Conservation (phyloP, 2,888 invertebrate genomes). For the Macrosiphum euphorbiae region DNA sequence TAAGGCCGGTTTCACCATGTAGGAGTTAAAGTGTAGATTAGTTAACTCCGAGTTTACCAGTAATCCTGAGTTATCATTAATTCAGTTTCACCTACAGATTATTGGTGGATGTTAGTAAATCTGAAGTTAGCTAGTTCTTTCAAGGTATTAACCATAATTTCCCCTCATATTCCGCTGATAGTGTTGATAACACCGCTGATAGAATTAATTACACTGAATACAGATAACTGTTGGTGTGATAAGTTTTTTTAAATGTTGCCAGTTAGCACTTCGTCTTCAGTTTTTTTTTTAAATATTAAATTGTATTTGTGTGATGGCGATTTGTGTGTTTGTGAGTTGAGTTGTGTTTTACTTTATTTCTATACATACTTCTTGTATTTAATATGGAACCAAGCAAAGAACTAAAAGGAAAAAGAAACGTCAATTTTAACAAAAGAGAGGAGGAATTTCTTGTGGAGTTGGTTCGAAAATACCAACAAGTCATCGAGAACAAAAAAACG, state of each 20-base stretch:
- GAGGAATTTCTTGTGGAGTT: background rate
- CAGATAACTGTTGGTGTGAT: background rate
- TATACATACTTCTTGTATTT: background rate
- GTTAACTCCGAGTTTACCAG: background rate
- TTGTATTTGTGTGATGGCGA: too few relatives aligned
- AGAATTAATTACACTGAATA: background rate
- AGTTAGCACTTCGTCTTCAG: background rate
- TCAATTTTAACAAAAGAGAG: background rate
- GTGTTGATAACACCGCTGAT: background rate
- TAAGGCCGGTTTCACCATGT: background rate
- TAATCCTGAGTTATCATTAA: background rate
- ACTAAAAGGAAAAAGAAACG: background rate
- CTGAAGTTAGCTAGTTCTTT: background rate
- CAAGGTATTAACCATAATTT: too few relatives aligned
- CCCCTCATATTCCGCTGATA: background rate
- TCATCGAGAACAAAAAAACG: background rate
- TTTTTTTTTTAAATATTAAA: background rate
- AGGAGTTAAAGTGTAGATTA: slow-evolving; percentile 1
- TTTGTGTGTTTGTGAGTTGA: too few relatives aligned
- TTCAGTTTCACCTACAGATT: background rate
- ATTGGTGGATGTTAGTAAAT: background rate
- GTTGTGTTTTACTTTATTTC: too few relatives aligned
- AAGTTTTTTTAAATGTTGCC: background rate
- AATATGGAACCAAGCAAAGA: background rate
- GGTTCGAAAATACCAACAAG: background rate